Base-by-base conservation (phyloP, 2,113 vertebrate genomes). In the Toxostoma redivivum region DNA sequence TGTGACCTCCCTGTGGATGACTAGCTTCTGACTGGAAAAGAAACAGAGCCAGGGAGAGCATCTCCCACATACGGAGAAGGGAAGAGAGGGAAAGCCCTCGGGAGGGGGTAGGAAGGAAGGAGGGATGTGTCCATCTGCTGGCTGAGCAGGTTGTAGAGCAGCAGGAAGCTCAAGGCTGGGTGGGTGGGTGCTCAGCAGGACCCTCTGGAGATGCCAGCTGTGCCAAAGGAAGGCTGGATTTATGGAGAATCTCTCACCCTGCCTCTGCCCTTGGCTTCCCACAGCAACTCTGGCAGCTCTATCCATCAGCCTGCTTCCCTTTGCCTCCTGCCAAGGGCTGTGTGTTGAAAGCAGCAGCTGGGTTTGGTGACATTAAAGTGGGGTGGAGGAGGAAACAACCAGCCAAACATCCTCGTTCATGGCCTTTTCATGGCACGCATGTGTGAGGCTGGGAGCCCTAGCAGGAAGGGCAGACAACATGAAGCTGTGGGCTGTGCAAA, bases 291-390 rank as follows among this genome's bases (percentile, higher is more conserved):
- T 92, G 94, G 82, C 85, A 93, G 25, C 62, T 65, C 35, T 45
- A 4, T 45, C 21, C 3, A 0, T 38, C 1, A 0, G 62, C 62
- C 62, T 77, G 42, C n/a, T 83, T 81, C 86, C 31, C 60, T 77
- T 18, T 2, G 2, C 54, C 67, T 90, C 67, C 76, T 92, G 95
- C 91, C 95, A 94, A 88, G 71, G 67, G 76, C 78, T 4, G 0
- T 30, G 69, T 88, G 83, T 51, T 86, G 94, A 83, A 93, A 95
- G 64, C 80, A 86, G 86, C 95, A 92, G 80, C 82, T 93, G 94
- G 42, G 16, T 58, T 86, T 65, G 58, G 76, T 92, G 94, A 80
- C 69, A 70, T 74, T 94, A 54, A 92, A 78, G 30, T 11, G 15
- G 4, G 18, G 64, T 74, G 86, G 45, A 74, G 91, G 54, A 86